Evolutionary conservation across 2,888 invertebrate genomes (phyloP).

Genomic region (Eurois occulta): DNA sequence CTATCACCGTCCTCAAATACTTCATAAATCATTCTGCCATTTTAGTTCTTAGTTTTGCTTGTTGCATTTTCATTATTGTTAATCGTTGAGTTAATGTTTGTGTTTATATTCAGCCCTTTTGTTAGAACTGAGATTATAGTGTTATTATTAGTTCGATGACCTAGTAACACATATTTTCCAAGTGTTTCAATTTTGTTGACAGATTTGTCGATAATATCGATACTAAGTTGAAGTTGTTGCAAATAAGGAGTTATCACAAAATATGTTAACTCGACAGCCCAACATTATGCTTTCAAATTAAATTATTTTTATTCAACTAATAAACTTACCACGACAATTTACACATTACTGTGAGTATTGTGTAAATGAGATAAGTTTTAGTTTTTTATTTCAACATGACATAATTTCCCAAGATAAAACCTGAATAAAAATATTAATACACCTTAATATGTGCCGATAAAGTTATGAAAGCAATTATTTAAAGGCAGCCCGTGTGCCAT

Average conservation of each 20-base stretch:
- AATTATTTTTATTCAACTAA: neutral
- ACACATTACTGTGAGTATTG: neutral
- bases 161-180: neutral
- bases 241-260: neutral
- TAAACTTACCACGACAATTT: constrained; percentile 4
- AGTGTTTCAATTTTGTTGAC: neutral
- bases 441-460: constrained; percentile 47
- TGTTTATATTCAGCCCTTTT: constrained; percentile 14
- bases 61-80: constrained; percentile 30
- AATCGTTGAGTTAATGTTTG: constrained; percentile 16
- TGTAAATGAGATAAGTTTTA: neutral
- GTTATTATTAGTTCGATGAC: neutral
- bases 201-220: neutral
- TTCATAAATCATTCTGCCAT: constrained; percentile 44
- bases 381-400: neutral
- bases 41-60: constrained; percentile 38
- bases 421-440: constrained; percentile 27
- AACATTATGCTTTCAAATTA: neutral
- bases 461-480: constrained; percentile 62
- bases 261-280: neutral
- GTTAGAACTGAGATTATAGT: constrained; percentile 16
- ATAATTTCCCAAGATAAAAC: constrained; percentile 24
- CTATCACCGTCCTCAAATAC: constrained; percentile 31
- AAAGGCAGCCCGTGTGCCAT: constrained; percentile 41
- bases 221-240: neutral